Conservation (phyloP, 92 coral and sea anemone species). For the Virgularia gustaviana region DNA sequence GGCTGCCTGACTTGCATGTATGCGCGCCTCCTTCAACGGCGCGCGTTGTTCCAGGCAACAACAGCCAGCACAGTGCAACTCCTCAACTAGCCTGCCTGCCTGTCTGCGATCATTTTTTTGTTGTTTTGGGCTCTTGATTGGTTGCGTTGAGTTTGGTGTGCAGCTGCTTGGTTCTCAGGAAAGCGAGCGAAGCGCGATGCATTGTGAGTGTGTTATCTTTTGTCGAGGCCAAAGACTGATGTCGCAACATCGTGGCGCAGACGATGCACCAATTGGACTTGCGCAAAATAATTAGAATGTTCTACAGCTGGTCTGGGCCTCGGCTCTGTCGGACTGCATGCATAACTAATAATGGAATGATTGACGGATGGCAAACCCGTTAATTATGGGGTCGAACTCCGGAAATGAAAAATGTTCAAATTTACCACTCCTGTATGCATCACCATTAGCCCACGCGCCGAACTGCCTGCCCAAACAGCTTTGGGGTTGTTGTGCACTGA, state of each 20-base stretch:
- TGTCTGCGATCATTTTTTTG: too few relatives aligned
- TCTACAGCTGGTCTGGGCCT: conserved; percentile 75
- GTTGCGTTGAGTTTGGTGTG: conserved; percentile 15
- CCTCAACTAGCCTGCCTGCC: too few relatives aligned
- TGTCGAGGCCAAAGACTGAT: background rate
- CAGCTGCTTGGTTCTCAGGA: conserved; percentile 30
- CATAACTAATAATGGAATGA: conserved; percentile 84
- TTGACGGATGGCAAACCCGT: conserved; percentile 96
- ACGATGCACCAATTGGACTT: conserved; percentile 20
- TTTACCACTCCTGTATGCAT: conserved; percentile 28
- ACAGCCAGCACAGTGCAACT: too few relatives aligned
- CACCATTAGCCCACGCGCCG: conserved; percentile 21
- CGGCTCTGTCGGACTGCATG: conserved; percentile 58
- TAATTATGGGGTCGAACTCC: conserved; percentile 99
- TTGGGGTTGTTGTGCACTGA: background rate
- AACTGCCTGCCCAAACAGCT: background rate
- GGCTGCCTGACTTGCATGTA: background rate
- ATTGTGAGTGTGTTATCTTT: conserved; percentile 12
- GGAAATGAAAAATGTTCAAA: conserved; percentile 87
- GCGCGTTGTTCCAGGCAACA: too few relatives aligned
- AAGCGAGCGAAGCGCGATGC: background rate
- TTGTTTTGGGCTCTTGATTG: too few relatives aligned
- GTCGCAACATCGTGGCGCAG: background rate
- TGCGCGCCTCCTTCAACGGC: too few relatives aligned
- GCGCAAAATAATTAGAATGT: conserved; percentile 42